These are phyloP conservation scores for Cardiocondyla obscurior DNA, from an alignment of 1,140 invertebrate species.

Conservation along the genomic window DNA sequence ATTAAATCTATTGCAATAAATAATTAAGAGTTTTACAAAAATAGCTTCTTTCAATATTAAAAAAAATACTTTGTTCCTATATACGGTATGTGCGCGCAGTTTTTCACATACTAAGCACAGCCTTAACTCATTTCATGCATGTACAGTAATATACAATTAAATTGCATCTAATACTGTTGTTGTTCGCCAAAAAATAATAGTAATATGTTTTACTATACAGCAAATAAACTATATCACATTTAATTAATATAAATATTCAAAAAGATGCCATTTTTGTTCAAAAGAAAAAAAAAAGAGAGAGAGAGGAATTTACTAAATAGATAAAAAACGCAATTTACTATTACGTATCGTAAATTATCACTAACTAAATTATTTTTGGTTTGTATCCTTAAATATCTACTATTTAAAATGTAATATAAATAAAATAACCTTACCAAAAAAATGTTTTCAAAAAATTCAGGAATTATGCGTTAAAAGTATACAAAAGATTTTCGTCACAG, in stretches of 20 bases:
- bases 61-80: too few species aligned
- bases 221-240: background rate
- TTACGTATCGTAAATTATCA: background rate
- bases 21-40: slow-evolving; percentile 16
- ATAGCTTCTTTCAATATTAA: background rate
- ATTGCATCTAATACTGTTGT: slow-evolving; percentile 15
- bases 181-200: slow-evolving; percentile 2
- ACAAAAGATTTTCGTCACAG: slow-evolving; percentile 88
- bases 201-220: background rate
- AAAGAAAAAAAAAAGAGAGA: too few species aligned
- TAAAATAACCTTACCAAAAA: background rate
- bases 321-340: background rate
- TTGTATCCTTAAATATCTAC: background rate
- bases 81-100: too few species aligned
- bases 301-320: background rate
- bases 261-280: background rate
- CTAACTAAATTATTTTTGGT: background rate
- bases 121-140: background rate
- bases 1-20: slow-evolving; percentile 23
- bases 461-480: slow-evolving; percentile 85
- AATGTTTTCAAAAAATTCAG: background rate
- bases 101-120: slow-evolving; percentile 30
- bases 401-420: background rate
- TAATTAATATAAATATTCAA: slow-evolving; percentile 9
- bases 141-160: background rate